Conservation (phyloP, 1,140 invertebrate species). For the Bradynema listronoti region DNA sequence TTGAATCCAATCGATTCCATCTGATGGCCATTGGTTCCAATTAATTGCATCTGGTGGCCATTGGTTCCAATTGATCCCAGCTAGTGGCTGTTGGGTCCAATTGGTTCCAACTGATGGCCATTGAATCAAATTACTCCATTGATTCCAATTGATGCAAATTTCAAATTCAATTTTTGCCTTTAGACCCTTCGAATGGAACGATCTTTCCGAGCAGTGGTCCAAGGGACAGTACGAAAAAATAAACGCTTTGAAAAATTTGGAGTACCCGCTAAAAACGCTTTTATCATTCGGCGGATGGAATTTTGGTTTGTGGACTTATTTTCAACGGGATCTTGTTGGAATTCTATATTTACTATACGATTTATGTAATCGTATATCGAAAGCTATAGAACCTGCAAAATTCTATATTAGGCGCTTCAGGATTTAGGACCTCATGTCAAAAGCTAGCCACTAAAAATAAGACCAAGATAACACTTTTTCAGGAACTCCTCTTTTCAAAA, state of each 20-base stretch:
- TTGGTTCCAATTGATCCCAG: not conserved
- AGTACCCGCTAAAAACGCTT: constrained; percentile 55
- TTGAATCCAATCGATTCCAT: not conserved
- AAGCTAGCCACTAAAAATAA: too few relatives aligned
- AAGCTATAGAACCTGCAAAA: too few relatives aligned
- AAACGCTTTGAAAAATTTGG: constrained; percentile 47
- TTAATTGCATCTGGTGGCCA: not conserved
- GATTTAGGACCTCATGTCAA: too few relatives aligned
- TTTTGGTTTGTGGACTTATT: too few relatives aligned
- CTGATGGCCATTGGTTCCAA: not conserved
- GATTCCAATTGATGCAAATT: not conserved
- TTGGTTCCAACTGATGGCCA: not conserved
- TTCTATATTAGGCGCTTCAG: too few relatives aligned
- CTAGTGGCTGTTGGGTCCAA: not conserved
- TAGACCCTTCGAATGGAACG: constrained; percentile 48
- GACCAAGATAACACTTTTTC: too few relatives aligned
- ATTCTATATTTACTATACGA: too few relatives aligned
- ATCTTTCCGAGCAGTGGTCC: constrained; percentile 50
- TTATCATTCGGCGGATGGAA: constrained; percentile 59
- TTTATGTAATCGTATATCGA: too few relatives aligned
- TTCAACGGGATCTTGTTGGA: too few relatives aligned
- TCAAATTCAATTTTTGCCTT: constrained; percentile 15
- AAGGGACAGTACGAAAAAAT: constrained; percentile 53
- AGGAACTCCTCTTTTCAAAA: constrained; percentile 34
- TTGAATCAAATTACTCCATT: not conserved